Evolutionary conservation across 2,888 invertebrate genomes (phyloP).

Genomic region (Epirrhoe tristata): DNA sequence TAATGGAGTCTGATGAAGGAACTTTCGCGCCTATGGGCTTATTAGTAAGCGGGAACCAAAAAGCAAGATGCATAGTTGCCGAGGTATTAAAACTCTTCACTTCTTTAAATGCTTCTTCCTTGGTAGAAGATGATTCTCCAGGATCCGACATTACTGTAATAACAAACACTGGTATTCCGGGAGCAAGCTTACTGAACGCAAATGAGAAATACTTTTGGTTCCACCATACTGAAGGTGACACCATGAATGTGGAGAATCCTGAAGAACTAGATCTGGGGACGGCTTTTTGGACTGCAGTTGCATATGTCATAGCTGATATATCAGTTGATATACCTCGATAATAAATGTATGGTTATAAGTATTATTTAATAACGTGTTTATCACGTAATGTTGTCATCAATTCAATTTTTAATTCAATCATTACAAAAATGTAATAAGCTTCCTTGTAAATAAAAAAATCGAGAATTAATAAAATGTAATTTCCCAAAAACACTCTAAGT

Average conservation of each 20-base stretch:
- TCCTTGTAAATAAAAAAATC: background rate
- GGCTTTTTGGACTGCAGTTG: conserved; percentile 91
- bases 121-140: conserved; percentile 82
- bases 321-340: conserved; percentile 87
- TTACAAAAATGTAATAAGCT: too few species aligned
- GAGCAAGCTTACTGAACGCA: conserved; percentile 88
- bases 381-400: too few species aligned
- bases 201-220: conserved; percentile 90
- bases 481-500: background rate
- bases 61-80: conserved; percentile 88
- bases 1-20: conserved; percentile 94
- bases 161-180: conserved; percentile 88
- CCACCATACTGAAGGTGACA: conserved; percentile 93
- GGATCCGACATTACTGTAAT: conserved; percentile 90
- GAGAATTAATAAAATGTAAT: background rate
- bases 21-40: conserved; percentile 91
- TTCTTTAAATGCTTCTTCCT: conserved; percentile 88
- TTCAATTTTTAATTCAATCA: too few species aligned
- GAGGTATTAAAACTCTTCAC: conserved; percentile 88
- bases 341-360: conserved; percentile 18
- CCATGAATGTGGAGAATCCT: conserved; percentile 90
- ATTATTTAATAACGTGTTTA: background rate
- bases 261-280: conserved; percentile 89
- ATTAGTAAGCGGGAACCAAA: conserved; percentile 86
- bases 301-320: conserved; percentile 92